Base-by-base conservation (phyloP, 2,888 invertebrate genomes). In the Dryomyza anilis region DNA sequence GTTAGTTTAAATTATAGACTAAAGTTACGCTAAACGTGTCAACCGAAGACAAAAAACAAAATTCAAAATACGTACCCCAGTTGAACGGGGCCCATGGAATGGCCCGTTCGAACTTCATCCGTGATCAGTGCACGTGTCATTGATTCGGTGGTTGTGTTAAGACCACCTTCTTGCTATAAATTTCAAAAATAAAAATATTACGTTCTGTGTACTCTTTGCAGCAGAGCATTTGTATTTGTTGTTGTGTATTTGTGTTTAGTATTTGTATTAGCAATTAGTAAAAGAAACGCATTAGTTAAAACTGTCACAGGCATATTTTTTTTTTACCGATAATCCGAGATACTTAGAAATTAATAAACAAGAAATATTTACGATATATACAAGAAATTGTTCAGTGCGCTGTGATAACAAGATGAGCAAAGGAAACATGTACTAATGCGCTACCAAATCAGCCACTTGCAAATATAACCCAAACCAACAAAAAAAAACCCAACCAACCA, bases 41-140 rank as follows among this genome's bases (percentile, higher is more conserved):
- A 33, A 19, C 23, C 52, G 29, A 39, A 52, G 8, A 53, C 39
- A 16, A 29, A 27, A 16, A 61, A 33, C 19, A 52, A n/a, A 63
- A 70, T 59, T 56, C 50, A 72, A 70, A 73, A 79, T 83, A 94
- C 94, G 88, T 94, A 95, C 94, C 95, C 95, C 87, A 95, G 89
- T 86, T 95, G 95, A 85, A 95, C 94, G 86, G 94, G 94, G 86
- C 94, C 94, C 86, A 92, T 87, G 81, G 88, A 89, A 86, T 92
- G 90, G 73, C 83, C 83, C 87, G 91, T 89, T 86, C 92, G 91
- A 86, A 91, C 91, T 88, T 95, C 94, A 87, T 95, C 95, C 86
- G 92, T 92, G 86, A 95, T 95, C 87, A 95, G 91, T 86, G 94
- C 94, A 85, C 94, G 91, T 86, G 95, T 94, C 94, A 95, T 94